Percentiles rank a stretch among this genome's conserved stretches.
phyloP scores from a whole-genome alignment of 2,888 invertebrate species.

The Eudemis profundana region DNA sequence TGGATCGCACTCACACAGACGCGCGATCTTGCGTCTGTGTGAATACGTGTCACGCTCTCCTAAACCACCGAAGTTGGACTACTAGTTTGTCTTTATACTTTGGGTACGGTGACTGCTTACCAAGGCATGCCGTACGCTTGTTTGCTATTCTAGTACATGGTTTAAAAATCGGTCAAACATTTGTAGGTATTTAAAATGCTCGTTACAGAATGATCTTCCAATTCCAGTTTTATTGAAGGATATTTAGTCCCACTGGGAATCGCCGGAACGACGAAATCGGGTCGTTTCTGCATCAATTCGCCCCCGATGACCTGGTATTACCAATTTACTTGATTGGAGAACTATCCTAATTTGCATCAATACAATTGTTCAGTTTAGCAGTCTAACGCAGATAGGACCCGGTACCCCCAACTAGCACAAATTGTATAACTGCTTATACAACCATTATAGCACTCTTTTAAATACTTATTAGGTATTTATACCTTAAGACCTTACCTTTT shows the following conservation, averaged over 20 bases:
- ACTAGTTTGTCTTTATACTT: too few species aligned
- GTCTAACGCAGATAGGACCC: neutral
- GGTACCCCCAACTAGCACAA: too few species aligned
- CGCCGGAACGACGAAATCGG: neutral
- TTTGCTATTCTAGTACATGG: too few species aligned
- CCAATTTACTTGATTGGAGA: conserved; percentile 15
- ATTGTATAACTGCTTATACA: neutral
- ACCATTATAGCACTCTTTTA: neutral
- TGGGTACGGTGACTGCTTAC: too few species aligned
- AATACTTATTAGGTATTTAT: neutral
- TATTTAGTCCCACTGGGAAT: neutral
- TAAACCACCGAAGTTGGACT: too few species aligned
- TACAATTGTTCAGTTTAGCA: conserved; percentile 8
- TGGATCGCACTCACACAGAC: too few species aligned
- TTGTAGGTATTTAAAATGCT: too few species aligned
- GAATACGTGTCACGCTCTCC: too few species aligned
- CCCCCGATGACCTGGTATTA: neutral
- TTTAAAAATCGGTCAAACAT: too few species aligned
- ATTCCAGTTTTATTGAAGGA: neutral
- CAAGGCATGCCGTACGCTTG: too few species aligned
- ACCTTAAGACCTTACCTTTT: neutral
- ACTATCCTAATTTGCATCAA: conserved; percentile 12
- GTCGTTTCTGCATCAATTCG: neutral
- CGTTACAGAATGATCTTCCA: too few species aligned
- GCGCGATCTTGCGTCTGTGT: too few species aligned